Evolutionary conservation across 2,113 vertebrate species (phyloP), one percentile per base, ranked within the genome.

Genomic region (Saguinus imperator): DNA sequence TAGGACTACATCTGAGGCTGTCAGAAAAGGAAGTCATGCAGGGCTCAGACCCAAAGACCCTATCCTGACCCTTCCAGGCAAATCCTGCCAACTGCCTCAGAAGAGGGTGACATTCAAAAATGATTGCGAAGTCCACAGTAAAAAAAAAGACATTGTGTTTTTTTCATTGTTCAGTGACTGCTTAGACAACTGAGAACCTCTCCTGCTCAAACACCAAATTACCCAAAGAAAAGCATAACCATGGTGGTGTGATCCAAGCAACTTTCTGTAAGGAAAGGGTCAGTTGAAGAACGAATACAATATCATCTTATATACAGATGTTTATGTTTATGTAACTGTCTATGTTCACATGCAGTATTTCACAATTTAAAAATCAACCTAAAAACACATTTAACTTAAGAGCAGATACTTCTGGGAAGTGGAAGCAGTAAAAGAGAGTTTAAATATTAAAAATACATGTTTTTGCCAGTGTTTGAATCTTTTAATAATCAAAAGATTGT

Each of bases 401-500:
- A 81, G 48, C 35, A 25, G 11, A 57, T 55, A 87, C 29, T 70
- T 92, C n/a, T 35, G 48, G 72, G 68, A 83, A 89, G 52, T 4
- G 16, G 57, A 93, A 45, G 10, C 27, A 76, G 52, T 52, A 32
- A 68, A 81, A 13, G 14, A 55, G 45, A 91, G 52, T 79, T 87
- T 72, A 92, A 96, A 73, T 37, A 90, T 35, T 66, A 58, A 45
- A 29, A 3, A 14, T 37, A 37, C 20, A 11, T 32, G 20, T 58
- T 80, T 79, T 43, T 89, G 23, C 75, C 48, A 87, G 55, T 3
- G 75, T 77, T 37, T 83, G 10, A 87, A 73, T 66, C 68, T 91
- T 89, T 91, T 68, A 94, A 64, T 16, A n/a, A 73, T 13, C 37
- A 84, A 50, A 96, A 40, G 37, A 40, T 40, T 40, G 37, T 40